Base-by-base conservation (phyloP, 2,797 vertebrate species). In the Phylloscopus collybita region DNA sequence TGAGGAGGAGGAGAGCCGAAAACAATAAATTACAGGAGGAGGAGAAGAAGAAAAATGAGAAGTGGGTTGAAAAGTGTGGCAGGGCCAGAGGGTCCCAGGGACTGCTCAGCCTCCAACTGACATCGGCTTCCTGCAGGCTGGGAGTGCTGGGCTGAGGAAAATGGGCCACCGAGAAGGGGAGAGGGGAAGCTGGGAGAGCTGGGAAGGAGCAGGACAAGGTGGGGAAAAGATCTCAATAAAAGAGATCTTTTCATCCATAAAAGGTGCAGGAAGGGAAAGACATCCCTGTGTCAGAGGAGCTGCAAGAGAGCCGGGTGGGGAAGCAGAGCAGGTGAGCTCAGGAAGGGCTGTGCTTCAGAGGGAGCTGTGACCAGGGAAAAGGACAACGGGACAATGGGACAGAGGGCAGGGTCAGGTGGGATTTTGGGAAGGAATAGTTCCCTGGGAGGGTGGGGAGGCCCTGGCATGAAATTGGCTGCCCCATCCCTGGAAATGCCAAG, bases 51-150 rank as follows among this genome's bases (percentile, higher is more conserved):
- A 74, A 90, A 92, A 92, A 95, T 81, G 90, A 96, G 86, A 96
- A 96, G 90, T 50, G 76, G 91, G 80, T 85, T 95, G 92, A 90
- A 92, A 93, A 93, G 92, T 84, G 86, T 92, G 90, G 90, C 94
- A 90, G 80, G 85, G 90, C 94, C 15, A 5, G 82, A 38, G 95
- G 85, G 90, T 96, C 80, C 65, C 53, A 16, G 88, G 91, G 88
- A 81, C 95, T 90, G 93, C 89, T 94, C 34, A 94, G 89, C 69
- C 66, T 95, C 92, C 75, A n/a, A 12, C 27, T 88, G 91, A 86
- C 95, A 90, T 44, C 49, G 21, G 69, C 62, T 81, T 92, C 92
- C 91, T 86, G 79, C 62, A 1, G 20, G 79, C 84, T 65, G 73
- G 17, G 84, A 85, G 42, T 4, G 72, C 79, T 17, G 56, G 71